Conservation (phyloP, 2,888 invertebrate species). For the Cataglyphis cursor region DNA sequence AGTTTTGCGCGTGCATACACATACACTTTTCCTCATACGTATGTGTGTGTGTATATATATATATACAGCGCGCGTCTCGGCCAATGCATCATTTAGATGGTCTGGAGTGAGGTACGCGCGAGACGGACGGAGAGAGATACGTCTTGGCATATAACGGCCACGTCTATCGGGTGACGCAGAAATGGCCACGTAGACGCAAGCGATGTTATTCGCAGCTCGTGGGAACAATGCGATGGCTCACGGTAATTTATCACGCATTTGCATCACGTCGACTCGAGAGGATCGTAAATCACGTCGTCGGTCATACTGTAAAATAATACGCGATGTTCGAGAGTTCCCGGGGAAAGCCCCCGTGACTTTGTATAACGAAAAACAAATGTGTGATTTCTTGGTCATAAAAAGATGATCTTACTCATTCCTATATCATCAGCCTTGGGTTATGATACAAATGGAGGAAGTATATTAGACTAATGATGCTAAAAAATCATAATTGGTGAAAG, state of each 20-base stretch:
- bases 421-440: slow-evolving; percentile 19
- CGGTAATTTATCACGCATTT: slow-evolving; percentile 55
- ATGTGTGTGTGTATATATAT: slow-evolving; percentile 17
- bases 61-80: slow-evolving; percentile 24
- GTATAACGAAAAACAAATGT: slow-evolving; percentile 37
- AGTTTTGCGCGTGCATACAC: slow-evolving; percentile 26
- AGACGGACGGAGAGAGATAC: slow-evolving; percentile 25
- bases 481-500: not conserved
- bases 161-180: slow-evolving; percentile 54
- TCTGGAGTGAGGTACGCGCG: slow-evolving; percentile 29
- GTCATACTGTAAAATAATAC: slow-evolving; percentile 41
- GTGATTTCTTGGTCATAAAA: not conserved
- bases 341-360: slow-evolving; percentile 17
- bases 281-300: slow-evolving; percentile 50
- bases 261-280: slow-evolving; percentile 33
- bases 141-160: slow-evolving; percentile 31
- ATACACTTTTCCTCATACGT: slow-evolving; percentile 48
- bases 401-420: slow-evolving; percentile 32
- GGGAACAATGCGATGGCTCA: slow-evolving; percentile 52
- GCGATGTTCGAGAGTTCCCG: slow-evolving; percentile 12
- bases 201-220: slow-evolving; percentile 32
- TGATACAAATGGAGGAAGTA: slow-evolving; percentile 28
- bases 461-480: slow-evolving; percentile 18
- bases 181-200: slow-evolving; percentile 44
- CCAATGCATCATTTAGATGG: slow-evolving; percentile 73